Evolutionary conservation across 2,113 vertebrate species (phyloP).

Genomic region (Corydoras maculifer): DNA sequence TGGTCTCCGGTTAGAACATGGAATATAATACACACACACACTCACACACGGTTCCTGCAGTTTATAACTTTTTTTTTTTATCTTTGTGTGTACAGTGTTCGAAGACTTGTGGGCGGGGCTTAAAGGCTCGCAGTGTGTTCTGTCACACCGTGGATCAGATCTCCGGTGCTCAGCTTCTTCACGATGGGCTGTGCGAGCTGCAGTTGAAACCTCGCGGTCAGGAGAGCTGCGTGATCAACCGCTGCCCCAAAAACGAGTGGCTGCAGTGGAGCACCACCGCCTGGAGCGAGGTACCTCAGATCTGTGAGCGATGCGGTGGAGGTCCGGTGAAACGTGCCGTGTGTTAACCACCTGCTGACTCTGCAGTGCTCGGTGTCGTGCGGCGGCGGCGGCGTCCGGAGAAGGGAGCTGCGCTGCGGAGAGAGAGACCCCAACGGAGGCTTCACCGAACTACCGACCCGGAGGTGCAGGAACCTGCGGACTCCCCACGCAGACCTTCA

Average conservation of each 20-base stretch:
- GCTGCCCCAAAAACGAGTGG: conserved; percentile 84
- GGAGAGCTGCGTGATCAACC: conserved; percentile 80
- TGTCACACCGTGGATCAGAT: conserved; percentile 70
- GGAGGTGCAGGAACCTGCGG: conserved; percentile 82
- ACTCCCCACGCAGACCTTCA: conserved; percentile 75
- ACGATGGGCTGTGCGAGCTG: conserved; percentile 72
- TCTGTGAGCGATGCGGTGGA: neutral
- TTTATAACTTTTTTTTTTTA: neutral
- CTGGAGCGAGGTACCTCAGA: conserved; percentile 80
- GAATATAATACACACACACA: conserved; percentile 4
- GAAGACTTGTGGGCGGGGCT: conserved; percentile 88
- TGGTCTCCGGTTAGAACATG: conserved; percentile 84
- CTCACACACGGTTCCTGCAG: neutral
- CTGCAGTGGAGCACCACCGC: conserved; percentile 82
- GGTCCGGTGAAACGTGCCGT: neutral
- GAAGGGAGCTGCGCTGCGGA: conserved; percentile 77
- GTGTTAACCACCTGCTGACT: neutral
- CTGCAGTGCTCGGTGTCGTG: conserved; percentile 84
- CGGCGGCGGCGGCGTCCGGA: conserved; percentile 74
- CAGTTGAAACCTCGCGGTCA: conserved; percentile 72
- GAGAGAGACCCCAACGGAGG: conserved; percentile 77
- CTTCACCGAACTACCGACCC: conserved; percentile 72
- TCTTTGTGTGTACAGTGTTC: conserved; percentile 68
- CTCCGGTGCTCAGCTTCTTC: conserved; percentile 59
- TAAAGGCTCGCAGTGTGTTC: conserved; percentile 77